A percentile compares a stretch with the other conserved stretches of the same genome.
Conservation (phyloP, 2,888 invertebrate genomes). For the Fragum sueziense region DNA sequence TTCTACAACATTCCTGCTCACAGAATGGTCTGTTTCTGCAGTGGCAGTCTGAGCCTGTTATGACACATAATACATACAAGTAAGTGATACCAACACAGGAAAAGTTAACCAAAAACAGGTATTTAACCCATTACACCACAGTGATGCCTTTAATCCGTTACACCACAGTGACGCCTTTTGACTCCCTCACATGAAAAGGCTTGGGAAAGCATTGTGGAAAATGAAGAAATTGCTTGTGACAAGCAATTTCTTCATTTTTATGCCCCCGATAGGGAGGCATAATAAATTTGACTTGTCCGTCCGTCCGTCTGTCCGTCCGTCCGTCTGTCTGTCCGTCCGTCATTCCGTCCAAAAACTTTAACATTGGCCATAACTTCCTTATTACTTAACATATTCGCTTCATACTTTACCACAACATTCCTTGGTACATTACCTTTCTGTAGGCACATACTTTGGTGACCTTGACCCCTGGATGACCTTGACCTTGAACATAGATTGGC, state of each 20-base stretch:
- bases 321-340: too few species aligned
- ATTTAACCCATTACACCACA: too few species aligned
- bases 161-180: background rate
- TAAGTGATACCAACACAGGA: too few species aligned
- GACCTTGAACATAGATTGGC: too few species aligned
- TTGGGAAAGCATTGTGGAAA: background rate
- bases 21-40: conserved; percentile 70
- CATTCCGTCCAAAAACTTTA: too few species aligned
- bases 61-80: background rate
- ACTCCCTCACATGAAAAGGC: background rate
- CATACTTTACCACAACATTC: background rate
- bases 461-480: too few species aligned
- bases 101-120: too few species aligned
- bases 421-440: background rate
- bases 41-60: conserved; percentile 57
- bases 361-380: background rate
- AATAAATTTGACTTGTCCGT: too few species aligned
- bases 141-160: background rate
- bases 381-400: background rate
- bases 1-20: conserved; percentile 69
- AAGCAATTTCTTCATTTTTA: background rate
- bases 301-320: too few species aligned
- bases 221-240: background rate
- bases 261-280: too few species aligned
- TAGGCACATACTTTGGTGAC: too few species aligned